These are phyloP conservation scores for Phoxinus phoxinus DNA, from an alignment of 2,113 vertebrate genomes.

Conservation along the genomic window DNA sequence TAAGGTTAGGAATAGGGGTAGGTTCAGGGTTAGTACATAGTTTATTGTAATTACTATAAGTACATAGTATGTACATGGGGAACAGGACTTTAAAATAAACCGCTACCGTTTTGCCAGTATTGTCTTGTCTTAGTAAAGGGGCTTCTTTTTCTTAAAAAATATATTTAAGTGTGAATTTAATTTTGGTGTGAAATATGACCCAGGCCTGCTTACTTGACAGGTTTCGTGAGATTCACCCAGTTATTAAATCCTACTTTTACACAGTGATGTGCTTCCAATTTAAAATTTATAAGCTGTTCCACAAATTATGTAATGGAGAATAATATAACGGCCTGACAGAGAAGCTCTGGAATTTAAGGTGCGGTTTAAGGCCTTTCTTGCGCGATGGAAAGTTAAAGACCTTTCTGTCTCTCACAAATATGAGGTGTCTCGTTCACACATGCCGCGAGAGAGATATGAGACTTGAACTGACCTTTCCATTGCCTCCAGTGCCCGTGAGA, in stretches of 20 bases:
- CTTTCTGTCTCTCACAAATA: constrained; percentile 29
- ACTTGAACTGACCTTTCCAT: background rate
- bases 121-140: background rate
- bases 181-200: constrained; percentile 9
- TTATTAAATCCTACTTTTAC: constrained; percentile 4
- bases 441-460: constrained; percentile 4
- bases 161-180: background rate
- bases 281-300: constrained; percentile 12
- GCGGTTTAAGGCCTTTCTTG: constrained; percentile 40
- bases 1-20: no score
- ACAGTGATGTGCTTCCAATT: background rate
- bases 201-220: constrained; percentile 1
- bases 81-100: no score
- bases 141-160: background rate
- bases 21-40: no score
- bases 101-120: no score
- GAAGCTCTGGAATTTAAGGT: constrained; percentile 61
- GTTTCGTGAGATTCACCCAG: background rate
- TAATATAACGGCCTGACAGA: constrained; percentile 46
- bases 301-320: constrained; percentile 5
- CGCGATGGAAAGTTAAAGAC: constrained; percentile 1
- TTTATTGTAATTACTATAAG: no score
- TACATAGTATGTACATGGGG: no score
- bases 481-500: background rate
- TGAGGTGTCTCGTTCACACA: constrained; percentile 42